Evolutionary conservation across 1,140 invertebrate genomes (phyloP).

Genomic region (Holcopasites calliopsidis): DNA sequence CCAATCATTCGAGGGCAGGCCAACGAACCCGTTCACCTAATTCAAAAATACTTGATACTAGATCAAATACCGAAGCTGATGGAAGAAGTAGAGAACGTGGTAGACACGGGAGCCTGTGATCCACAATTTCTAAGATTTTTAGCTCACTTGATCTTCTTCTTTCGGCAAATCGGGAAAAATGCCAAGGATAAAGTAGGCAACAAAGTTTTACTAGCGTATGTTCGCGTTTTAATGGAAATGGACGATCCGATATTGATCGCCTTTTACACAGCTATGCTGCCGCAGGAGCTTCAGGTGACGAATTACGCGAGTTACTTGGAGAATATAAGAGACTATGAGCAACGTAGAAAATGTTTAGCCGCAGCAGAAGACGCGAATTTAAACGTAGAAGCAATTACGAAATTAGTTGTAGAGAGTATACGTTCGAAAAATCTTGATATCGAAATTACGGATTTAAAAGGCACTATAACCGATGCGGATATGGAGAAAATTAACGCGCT

Average conservation of each 20-base stretch:
- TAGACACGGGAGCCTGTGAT: slow-evolving; percentile 67
- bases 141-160: slow-evolving; percentile 91
- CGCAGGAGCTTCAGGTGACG: slow-evolving; percentile 84
- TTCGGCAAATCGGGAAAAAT: slow-evolving; percentile 87
- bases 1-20: slow-evolving; percentile 79
- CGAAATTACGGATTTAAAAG: slow-evolving; percentile 66
- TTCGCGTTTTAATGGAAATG: slow-evolving; percentile 85
- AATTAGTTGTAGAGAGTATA: slow-evolving; percentile 90
- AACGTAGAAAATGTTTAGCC: slow-evolving; percentile 82
- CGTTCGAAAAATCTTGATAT: slow-evolving; percentile 76
- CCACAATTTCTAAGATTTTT: slow-evolving; percentile 88
- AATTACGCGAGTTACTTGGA: slow-evolving; percentile 91
- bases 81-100: slow-evolving; percentile 80
- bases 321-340: slow-evolving; percentile 83
- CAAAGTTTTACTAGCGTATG: slow-evolving; percentile 87
- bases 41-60: slow-evolving; percentile 90
- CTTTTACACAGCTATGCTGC: slow-evolving; percentile 90
- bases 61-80: slow-evolving; percentile 85
- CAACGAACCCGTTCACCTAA: slow-evolving; percentile 82
- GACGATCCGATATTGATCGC: slow-evolving; percentile 90
- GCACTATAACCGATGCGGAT: slow-evolving; percentile 82
- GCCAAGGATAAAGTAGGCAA: slow-evolving; percentile 85
- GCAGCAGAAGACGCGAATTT: slow-evolving; percentile 88
- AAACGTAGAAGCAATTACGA: slow-evolving; percentile 91
- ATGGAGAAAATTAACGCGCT: slow-evolving; percentile 89